Evolutionary conservation across 2,113 vertebrate species (phyloP), one percentile per base, ranked within the genome.

Genomic region (Cyprinodon tularosa): DNA sequence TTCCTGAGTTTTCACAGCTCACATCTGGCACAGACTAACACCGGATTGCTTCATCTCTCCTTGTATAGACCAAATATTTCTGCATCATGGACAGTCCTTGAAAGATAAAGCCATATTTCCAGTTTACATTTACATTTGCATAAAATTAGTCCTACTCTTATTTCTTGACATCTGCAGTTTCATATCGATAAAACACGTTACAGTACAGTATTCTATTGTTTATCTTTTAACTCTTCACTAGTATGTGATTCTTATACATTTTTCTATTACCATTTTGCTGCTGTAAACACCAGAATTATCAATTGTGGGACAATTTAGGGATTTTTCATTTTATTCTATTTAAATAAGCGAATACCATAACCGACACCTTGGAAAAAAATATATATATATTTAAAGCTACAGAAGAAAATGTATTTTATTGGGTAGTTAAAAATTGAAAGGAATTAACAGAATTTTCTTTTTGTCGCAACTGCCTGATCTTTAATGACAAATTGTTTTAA

Each of bases 401-500:
- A 20, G n/a, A 20, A 53, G 15, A 53, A 53, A 53, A 53, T 10
- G 17, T 53, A 20, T 53, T 53, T 4, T 53, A 20, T 44, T 69
- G 22, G 77, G 63, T 48, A 64, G 42, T 62, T 38, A 40, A 70
- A 59, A 44, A 44, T 12, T 57, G 69, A 72, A 71, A 45, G 20
- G 15, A 7, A 63, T 66, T 60, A 57, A n/a, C 2, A 5, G 66
- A 0, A 66, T 62, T 39, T 62, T 5, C 48, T 39, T 74, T 73
- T 76, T 62, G 59, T 66, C 74, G 65, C 50, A 76, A 74, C 57
- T 45, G 71, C 74, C 74, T 76, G 76, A 87, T 82, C 70, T 86
- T 40, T 70, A 50, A 84, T 86, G 90, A 15, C 53, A 74, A 91
- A 91, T 85, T 80, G 80, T 85, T 91, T 86, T 81, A 81, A 82